Percentiles rank a stretch among this genome's conserved stretches.
Evolutionary conservation across 1,140 invertebrate genomes (phyloP).

Genomic region (Lithobius niger): DNA sequence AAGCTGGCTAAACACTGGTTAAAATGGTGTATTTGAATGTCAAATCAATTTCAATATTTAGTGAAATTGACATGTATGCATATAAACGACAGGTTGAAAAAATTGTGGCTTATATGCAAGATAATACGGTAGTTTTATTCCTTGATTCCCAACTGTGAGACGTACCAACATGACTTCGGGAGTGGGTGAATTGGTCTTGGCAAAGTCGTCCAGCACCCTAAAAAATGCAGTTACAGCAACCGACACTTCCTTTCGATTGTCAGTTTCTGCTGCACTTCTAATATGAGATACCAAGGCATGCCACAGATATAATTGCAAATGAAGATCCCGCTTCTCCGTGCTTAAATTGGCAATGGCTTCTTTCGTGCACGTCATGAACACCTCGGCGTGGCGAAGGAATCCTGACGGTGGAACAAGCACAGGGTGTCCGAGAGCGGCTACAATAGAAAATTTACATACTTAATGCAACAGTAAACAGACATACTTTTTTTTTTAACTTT

Average conservation of each 20-base stretch:
- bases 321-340: slow-evolving; percentile 1
- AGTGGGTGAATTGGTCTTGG: not conserved
- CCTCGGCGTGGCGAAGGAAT: not conserved
- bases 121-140: too few species aligned
- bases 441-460: not conserved
- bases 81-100: too few species aligned
- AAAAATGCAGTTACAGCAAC: not conserved
- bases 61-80: too few species aligned
- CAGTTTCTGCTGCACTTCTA: not conserved
- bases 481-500: too few species aligned
- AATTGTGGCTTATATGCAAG: too few species aligned
- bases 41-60: too few species aligned
- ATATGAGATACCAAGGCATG: not conserved
- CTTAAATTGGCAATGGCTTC: not conserved
- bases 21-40: too few species aligned
- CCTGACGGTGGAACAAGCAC: not conserved
- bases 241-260: not conserved
- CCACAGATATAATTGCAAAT: slow-evolving; percentile 6
- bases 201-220: not conserved
- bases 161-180: slow-evolving; percentile 2
- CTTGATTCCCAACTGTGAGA: too few species aligned
- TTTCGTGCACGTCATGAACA: not conserved
- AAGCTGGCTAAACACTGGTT: too few species aligned
- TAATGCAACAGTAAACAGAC: too few species aligned
- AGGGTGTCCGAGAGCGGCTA: not conserved